Base-by-base conservation (phyloP, 2,797 vertebrate genomes). In the Microctenopoma steveboyesi region DNA sequence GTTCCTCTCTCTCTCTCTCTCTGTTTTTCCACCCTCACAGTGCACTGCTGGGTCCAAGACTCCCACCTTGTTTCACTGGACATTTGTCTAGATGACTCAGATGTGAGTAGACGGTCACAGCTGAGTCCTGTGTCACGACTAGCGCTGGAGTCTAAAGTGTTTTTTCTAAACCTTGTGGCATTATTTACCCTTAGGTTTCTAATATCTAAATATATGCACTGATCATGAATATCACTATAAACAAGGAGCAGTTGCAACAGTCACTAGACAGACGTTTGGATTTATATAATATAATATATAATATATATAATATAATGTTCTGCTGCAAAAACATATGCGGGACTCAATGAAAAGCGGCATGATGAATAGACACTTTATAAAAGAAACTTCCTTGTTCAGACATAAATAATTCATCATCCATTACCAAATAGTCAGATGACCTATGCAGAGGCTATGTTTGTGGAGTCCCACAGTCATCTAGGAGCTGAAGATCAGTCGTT, bases 21-120 rank as follows among this genome's bases (percentile, higher is more conserved):
- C 80, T 66, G 72, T 85, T 88, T 89, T 89, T 91, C 89, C 86
- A 86, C 76, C 74, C 86, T 81, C 55, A 22, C 73, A 71, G 72
- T 1, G 3, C 37, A 51, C 76, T 28, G 55, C 90, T 86, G 84
- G 87, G 88, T 90, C 88, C 86, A 87, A 90, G 27, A 30, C 45
- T 78, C 82, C 84, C 14, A 47, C 81, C 67, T 40, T 2, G 13
- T 82, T 81, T 42, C 68, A 35, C 59, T 50, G 66, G 78, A 83
- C 72, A 9, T 75, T 69, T 65, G 63, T 60, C 69, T 54, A 57
- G 22, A 79, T 80, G 75, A 86, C 63, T 84, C 78, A 84, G 69
- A 72, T 51, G 55, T 39, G 37, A 66, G 55, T 62, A 56, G 53
- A 76, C 53, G 27, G 35, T 54, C 64, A 55, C 42, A 16, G 39